These are phyloP conservation scores for Opisthocomus hoazin DNA, from an alignment of 2,113 vertebrate species.

Conservation along the genomic window DNA sequence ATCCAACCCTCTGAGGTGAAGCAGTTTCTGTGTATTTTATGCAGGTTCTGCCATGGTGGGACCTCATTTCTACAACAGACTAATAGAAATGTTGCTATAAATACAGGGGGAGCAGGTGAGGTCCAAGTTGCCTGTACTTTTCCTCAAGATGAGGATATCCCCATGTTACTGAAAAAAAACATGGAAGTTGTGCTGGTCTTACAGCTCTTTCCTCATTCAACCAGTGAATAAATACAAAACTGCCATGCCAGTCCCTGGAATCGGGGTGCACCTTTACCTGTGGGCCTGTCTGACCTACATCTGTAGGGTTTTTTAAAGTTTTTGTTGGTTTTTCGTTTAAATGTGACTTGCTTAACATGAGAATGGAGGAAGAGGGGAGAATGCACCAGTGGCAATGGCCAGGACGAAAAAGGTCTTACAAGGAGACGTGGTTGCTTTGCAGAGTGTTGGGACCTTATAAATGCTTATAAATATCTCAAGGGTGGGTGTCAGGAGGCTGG, in stretches of 20 bases:
- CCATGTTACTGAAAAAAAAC: neutral
- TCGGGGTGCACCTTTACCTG: accelerated
- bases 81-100: neutral
- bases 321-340: neutral
- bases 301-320: neutral
- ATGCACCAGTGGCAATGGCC: accelerated
- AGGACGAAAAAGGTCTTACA: neutral
- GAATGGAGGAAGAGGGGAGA: neutral
- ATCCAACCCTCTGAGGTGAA: neutral
- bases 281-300: too few relatives aligned
- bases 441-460: too few relatives aligned
- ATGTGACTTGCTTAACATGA: neutral
- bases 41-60: neutral
- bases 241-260: neutral
- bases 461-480: too few relatives aligned
- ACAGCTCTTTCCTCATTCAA: neutral
- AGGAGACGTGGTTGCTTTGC: neutral
- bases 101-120: neutral
- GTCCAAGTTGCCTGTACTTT: neutral
- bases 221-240: neutral
- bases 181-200: neutral
- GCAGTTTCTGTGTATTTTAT: neutral
- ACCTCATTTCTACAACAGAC: neutral
- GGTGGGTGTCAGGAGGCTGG: too few relatives aligned
- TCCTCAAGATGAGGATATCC: neutral